Conservation (phyloP, 2,797 vertebrate species). For the Enteromius radiatus region DNA sequence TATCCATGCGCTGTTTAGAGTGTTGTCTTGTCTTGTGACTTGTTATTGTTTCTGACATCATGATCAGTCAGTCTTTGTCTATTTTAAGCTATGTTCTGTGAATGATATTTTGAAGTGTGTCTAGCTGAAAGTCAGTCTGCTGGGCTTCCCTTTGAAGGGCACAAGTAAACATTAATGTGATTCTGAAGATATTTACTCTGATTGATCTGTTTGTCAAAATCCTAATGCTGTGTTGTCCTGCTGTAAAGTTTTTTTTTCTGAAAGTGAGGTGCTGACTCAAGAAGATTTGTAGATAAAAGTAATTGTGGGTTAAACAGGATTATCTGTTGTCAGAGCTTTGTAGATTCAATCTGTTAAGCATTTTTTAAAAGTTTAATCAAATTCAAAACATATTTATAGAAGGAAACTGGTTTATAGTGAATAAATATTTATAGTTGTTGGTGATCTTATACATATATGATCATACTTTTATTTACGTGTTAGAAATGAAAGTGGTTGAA, state of each 20-base stretch:
- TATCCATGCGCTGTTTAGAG: background rate
- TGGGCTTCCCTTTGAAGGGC: constrained; percentile 3
- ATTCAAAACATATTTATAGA: background rate
- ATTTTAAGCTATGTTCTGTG: constrained; percentile 22
- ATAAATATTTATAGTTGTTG: background rate
- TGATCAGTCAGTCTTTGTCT: constrained; percentile 38
- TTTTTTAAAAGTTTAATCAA: background rate
- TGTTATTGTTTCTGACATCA: constrained; percentile 28
- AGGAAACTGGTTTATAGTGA: background rate
- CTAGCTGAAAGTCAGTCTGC: constrained; percentile 25
- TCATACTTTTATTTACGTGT: background rate
- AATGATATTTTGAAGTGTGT: constrained; percentile 21
- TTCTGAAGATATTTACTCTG: constrained; percentile 1
- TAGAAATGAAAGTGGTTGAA: background rate
- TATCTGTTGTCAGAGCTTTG: background rate
- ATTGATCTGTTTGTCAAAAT: constrained; percentile 11
- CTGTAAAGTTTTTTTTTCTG: background rate
- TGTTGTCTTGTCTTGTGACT: constrained; percentile 22
- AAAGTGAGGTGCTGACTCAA: background rate
- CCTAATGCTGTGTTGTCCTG: background rate
- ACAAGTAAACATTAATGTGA: constrained; percentile 5
- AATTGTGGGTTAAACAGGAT: background rate
- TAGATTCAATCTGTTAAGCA: background rate
- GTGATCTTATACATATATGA: background rate
- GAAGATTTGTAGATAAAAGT: background rate